phyloP scores from a whole-genome alignment of 23 tunicate species.

The Oikopleura vanhoeffeni region DNA sequence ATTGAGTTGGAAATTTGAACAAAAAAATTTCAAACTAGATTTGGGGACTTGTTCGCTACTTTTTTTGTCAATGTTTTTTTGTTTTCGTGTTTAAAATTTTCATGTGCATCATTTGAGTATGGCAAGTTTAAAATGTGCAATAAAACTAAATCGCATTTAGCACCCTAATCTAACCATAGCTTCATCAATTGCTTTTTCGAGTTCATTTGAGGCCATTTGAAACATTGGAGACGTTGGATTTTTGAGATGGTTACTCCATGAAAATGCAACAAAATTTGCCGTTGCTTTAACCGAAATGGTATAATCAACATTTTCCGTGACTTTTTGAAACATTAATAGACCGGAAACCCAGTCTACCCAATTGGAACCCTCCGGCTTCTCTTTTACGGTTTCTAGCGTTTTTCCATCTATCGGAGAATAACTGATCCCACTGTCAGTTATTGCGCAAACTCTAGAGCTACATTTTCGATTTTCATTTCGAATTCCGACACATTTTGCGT shows the following conservation, averaged over 20 bases:
- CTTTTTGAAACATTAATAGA: not conserved
- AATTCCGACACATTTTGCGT: not conserved
- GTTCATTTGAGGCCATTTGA: not conserved
- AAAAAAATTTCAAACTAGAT: no score
- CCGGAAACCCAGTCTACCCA: not conserved
- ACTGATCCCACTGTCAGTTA: no score
- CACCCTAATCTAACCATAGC: not conserved
- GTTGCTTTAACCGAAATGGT: not conserved
- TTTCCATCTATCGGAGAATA: not conserved
- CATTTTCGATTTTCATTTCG: not conserved
- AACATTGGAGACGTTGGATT: not conserved
- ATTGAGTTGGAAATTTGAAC: no score
- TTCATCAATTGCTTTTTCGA: not conserved
- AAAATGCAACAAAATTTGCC: not conserved
- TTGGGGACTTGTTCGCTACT: no score
- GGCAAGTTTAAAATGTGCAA: not conserved
- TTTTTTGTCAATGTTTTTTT: no score
- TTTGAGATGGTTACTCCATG: not conserved
- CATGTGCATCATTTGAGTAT: not conserved
- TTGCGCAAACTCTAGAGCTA: not conserved
- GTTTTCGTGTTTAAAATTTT: not conserved
- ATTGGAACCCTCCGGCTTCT: not conserved
- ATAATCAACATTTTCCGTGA: not conserved
- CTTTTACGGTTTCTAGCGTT: not conserved
- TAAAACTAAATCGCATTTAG: not conserved